phyloP scores from a whole-genome alignment of 2,888 invertebrate genomes.

The Diarsia brunnea region DNA sequence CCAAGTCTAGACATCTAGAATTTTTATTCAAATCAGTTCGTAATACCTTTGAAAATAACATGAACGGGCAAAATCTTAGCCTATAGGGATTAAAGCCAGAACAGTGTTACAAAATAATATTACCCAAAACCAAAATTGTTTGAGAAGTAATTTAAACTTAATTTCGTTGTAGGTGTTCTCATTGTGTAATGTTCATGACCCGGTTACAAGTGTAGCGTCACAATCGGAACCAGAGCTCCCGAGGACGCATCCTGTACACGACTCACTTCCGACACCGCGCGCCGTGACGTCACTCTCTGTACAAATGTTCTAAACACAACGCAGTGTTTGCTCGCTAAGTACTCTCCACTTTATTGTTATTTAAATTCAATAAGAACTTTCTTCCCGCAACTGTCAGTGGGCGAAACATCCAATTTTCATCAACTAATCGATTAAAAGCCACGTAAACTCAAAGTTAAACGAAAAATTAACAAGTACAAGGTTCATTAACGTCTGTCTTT shows the following conservation, averaged over 20 bases:
- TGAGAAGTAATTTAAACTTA: constrained; percentile 13
- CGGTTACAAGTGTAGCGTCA: constrained; percentile 45
- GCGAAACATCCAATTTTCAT: constrained; percentile 69
- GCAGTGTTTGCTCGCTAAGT: constrained; percentile 46
- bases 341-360: constrained; percentile 52
- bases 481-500: constrained; percentile 83
- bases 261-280: constrained; percentile 49
- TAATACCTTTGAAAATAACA: not conserved
- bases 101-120: constrained; percentile 4
- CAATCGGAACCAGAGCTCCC: constrained; percentile 35
- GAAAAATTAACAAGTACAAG: constrained; percentile 80
- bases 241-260: constrained; percentile 51
- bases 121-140: not conserved
- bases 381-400: constrained; percentile 40
- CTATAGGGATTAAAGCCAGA: not conserved
- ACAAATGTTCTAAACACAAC: constrained; percentile 48
- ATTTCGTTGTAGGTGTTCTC: constrained; percentile 20
- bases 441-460: constrained; percentile 77
- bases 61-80: not conserved
- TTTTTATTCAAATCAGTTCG: not conserved
- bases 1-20: not conserved
- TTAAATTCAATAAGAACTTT: constrained; percentile 55
- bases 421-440: constrained; percentile 76
- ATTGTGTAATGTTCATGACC: constrained; percentile 38
- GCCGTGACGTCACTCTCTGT: constrained; percentile 34